Percentiles rank a stretch among this genome's conserved stretches.
These are phyloP conservation scores for Chaunax sp. DNA, from an alignment of 2,797 vertebrate species.

Conservation along the genomic window DNA sequence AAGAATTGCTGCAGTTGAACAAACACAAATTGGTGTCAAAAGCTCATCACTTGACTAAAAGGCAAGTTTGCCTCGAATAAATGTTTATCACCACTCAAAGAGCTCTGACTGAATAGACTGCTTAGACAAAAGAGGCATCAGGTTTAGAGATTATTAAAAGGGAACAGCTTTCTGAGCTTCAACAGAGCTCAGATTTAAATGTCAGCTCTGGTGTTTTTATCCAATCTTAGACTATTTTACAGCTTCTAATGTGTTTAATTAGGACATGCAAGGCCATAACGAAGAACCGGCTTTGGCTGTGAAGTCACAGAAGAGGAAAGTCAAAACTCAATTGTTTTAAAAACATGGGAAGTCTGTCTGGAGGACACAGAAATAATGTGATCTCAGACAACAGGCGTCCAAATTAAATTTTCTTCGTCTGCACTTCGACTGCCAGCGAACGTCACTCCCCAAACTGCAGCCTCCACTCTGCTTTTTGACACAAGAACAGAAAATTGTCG, in stretches of 20 bases:
- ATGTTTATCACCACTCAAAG: slow-evolving; percentile 59
- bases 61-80: slow-evolving; percentile 62
- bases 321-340: slow-evolving; percentile 40
- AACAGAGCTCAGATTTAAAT: slow-evolving; percentile 24
- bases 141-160: slow-evolving; percentile 46
- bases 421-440: slow-evolving; percentile 28
- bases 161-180: slow-evolving; percentile 29
- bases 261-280: neutral
- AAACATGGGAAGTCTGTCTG: slow-evolving; percentile 26
- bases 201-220: slow-evolving; percentile 30
- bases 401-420: slow-evolving; percentile 49
- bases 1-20: slow-evolving; percentile 67
- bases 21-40: slow-evolving; percentile 77
- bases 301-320: too few relatives aligned
- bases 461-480: slow-evolving; percentile 46
- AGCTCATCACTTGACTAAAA: slow-evolving; percentile 71
- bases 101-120: slow-evolving; percentile 35
- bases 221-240: slow-evolving; percentile 20
- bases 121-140: slow-evolving; percentile 54
- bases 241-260: neutral
- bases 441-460: slow-evolving; percentile 36
- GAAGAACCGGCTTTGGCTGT: neutral
- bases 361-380: slow-evolving; percentile 36
- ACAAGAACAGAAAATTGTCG: slow-evolving; percentile 33
- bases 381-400: slow-evolving; percentile 55